phyloP scores from a whole-genome alignment of 2,888 invertebrate species.

The Oxycera nigricornis region DNA sequence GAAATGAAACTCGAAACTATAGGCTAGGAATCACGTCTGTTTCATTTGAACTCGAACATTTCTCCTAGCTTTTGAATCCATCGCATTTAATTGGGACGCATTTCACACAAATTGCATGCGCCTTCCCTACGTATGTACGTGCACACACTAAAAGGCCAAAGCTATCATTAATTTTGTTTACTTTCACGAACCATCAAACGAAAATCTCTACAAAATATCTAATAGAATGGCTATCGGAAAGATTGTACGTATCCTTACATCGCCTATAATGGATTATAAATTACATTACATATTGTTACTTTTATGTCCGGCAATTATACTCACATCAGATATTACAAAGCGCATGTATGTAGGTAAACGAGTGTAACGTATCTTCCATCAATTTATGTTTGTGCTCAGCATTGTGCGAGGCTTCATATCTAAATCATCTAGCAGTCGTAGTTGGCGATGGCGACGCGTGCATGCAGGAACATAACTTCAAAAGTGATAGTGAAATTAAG shows the following conservation, averaged over 20 bases:
- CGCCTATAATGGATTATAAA: not conserved
- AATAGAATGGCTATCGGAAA: not conserved
- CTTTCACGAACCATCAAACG: not conserved
- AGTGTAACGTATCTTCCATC: no score
- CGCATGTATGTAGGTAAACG: not conserved
- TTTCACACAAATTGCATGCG: no score
- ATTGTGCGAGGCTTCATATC: not conserved
- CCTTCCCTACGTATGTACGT: no score
- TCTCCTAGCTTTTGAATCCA: no score
- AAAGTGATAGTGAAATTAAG: conserved; percentile 16
- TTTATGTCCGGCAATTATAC: not conserved
- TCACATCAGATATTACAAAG: not conserved
- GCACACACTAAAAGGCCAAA: no score
- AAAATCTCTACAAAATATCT: not conserved
- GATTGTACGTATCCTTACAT: not conserved
- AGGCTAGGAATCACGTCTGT: no score
- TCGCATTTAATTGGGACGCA: no score
- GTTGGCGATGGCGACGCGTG: no score
- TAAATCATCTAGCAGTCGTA: conserved; percentile 2
- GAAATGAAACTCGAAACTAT: no score
- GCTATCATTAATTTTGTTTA: not conserved
- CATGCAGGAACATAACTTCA: no score
- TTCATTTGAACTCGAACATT: no score
- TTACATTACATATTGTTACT: conserved; percentile 1
- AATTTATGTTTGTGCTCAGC: not conserved